These are phyloP conservation scores for Artemia franciscana DNA, from an alignment of 1,140 invertebrate species.

Conservation along the genomic window DNA sequence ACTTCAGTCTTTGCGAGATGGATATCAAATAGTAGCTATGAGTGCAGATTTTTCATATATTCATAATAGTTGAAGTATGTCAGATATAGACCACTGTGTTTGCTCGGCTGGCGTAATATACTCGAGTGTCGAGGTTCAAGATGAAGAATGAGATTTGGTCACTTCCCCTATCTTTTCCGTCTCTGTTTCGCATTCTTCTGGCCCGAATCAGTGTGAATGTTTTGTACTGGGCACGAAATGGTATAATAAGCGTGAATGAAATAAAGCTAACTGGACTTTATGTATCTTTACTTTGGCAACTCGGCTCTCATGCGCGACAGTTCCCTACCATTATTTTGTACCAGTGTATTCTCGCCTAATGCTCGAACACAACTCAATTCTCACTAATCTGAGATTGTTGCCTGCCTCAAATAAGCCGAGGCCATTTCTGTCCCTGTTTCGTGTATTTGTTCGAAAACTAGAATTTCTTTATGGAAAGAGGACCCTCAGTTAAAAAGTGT, in stretches of 20 bases:
- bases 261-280: not conserved
- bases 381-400: no score
- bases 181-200: not conserved
- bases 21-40: not conserved
- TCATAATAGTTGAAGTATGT: not conserved
- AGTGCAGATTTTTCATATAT: not conserved
- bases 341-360: not conserved
- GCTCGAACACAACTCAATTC: no score
- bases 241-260: not conserved
- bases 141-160: not conserved
- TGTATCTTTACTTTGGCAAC: not conserved
- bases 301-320: not conserved
- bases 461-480: no score
- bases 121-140: not conserved
- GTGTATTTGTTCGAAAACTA: no score
- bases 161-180: not conserved
- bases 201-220: not conserved
- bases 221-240: not conserved
- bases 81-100: not conserved
- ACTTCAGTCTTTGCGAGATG: not conserved
- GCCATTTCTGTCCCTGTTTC: no score
- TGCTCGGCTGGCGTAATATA: not conserved
- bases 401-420: no score
- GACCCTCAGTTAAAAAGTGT: no score
- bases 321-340: not conserved